Evolutionary conservation across 2,888 invertebrate species (phyloP), one percentile per base, ranked within the genome.

Genomic region (Drosophila incognita): DNA sequence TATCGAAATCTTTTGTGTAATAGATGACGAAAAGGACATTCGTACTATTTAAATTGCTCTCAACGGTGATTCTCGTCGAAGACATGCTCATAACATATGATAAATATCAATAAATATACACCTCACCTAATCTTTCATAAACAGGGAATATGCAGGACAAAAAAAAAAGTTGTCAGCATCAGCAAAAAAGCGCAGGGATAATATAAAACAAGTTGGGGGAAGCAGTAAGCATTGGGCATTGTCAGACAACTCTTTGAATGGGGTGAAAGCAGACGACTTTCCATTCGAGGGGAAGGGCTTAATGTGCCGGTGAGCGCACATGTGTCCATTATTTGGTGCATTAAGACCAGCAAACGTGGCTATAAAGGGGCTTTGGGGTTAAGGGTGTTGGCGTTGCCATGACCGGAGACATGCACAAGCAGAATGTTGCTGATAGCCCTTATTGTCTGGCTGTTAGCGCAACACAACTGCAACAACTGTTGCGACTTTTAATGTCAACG

Each of bases 401-500:
- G 33, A 18, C 33, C 21, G 49, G 53, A 65, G 59, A 70, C 59
- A 59, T 61, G 73, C 57, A 60, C 68, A 60, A 51, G 64, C 70
- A 58, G 61, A 62, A 63, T 65, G 60, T 74, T 73, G 81, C 74
- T 87, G 84, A 84, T 76, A 79, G 90, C 75, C 85, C 82, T 82
- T 82, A 85, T 85, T 89, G 90, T 82, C 80, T 84, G 74, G 81
- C 63, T 62, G 75, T 72, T 78, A 51, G 54, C 31, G 73, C 63
- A 73, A 64, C 79, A 79, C 65, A 73, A 66, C 66, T 69, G 86
- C 88, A 73, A 88, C 86, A 57, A 57, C 57, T 71, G 79, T 65
- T 81, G 81, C 81, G 81, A 79, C 79, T 79, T 75, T 88, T 88
- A 83, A 88, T 88, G 89, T 86, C 86, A 83, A 86, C 88, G 67